phyloP scores from a whole-genome alignment of 2,888 invertebrate genomes.

The Cepaea hortensis region DNA sequence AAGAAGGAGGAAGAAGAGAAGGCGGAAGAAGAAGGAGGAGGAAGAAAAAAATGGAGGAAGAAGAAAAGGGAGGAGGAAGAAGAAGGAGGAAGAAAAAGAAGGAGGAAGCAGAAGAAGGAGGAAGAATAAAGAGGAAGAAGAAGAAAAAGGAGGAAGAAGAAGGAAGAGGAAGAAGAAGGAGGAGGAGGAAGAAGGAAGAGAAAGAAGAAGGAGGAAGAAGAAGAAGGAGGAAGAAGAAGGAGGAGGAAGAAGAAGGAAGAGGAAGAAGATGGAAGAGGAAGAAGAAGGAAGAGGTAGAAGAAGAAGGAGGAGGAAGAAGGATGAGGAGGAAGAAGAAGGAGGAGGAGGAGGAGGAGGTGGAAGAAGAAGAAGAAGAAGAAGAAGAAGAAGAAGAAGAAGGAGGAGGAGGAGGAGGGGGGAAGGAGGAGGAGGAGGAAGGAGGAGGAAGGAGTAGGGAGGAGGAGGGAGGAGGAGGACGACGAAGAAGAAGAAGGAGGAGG shows the following conservation, averaged over 20 bases:
- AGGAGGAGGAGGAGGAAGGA: too few species aligned
- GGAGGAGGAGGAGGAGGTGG: background rate
- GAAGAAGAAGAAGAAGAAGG: too few species aligned
- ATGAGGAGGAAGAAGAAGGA: background rate
- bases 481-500: too few species aligned
- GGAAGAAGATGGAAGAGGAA: background rate
- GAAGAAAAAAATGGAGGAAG: background rate
- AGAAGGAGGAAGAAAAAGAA: background rate
- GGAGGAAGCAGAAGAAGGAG: background rate
- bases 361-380: background rate
- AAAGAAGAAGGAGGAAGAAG: background rate
- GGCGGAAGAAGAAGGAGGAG: background rate
- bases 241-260: background rate
- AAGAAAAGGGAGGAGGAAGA: background rate
- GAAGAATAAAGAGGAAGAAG: background rate
- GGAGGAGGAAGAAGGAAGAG: background rate
- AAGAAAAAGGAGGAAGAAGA: background rate
- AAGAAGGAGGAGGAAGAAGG: background rate
- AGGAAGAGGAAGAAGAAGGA: background rate
- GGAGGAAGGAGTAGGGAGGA: too few species aligned
- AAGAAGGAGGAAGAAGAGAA: background rate
- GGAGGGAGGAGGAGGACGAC: too few species aligned
- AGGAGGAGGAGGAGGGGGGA: too few species aligned
- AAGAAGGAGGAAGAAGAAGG: background rate
- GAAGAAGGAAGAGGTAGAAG: background rate